A percentile compares a stretch with the other conserved stretches of the same genome.
phyloP scores from a whole-genome alignment of 2,888 invertebrate species.

The Lamproptera curius region DNA sequence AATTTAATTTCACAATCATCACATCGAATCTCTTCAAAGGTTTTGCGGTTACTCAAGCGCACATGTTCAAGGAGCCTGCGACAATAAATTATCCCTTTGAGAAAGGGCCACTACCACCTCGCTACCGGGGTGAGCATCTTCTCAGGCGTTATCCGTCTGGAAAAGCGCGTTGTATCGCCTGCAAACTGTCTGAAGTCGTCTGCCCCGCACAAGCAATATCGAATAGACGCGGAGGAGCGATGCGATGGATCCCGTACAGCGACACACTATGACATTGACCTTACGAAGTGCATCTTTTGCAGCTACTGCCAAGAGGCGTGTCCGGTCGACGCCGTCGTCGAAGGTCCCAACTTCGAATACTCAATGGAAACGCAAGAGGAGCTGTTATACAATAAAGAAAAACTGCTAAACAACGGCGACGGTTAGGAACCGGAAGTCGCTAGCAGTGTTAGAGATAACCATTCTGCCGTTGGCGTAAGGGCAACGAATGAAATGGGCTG shows the following conservation, averaged over 20 bases:
- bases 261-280: slow-evolving; percentile 97
- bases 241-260: slow-evolving; percentile 97
- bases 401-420: slow-evolving; percentile 96
- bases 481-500: too few species aligned
- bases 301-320: slow-evolving; percentile 99
- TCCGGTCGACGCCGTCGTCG: slow-evolving; percentile 98
- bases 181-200: slow-evolving; percentile 99
- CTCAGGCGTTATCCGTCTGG: slow-evolving; percentile 97
- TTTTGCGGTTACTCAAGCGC: slow-evolving; percentile 87
- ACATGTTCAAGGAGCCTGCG: slow-evolving; percentile 88
- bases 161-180: slow-evolving; percentile 99
- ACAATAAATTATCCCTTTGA: slow-evolving; percentile 99
- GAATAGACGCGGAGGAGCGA: slow-evolving; percentile 97
- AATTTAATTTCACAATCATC: too few species aligned
- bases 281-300: slow-evolving; percentile 99
- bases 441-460: slow-evolving; percentile 84
- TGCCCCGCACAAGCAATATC: slow-evolving; percentile 99
- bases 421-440: slow-evolving; percentile 99
- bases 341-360: slow-evolving; percentile 99
- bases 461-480: slow-evolving; percentile 55
- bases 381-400: slow-evolving; percentile 98
- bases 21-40: slow-evolving; percentile 73
- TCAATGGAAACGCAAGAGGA: slow-evolving; percentile 99
- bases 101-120: slow-evolving; percentile 97
- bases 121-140: slow-evolving; percentile 99